phyloP scores from a whole-genome alignment of 2,888 invertebrate species.

The Pristionchus fissidentatus region DNA sequence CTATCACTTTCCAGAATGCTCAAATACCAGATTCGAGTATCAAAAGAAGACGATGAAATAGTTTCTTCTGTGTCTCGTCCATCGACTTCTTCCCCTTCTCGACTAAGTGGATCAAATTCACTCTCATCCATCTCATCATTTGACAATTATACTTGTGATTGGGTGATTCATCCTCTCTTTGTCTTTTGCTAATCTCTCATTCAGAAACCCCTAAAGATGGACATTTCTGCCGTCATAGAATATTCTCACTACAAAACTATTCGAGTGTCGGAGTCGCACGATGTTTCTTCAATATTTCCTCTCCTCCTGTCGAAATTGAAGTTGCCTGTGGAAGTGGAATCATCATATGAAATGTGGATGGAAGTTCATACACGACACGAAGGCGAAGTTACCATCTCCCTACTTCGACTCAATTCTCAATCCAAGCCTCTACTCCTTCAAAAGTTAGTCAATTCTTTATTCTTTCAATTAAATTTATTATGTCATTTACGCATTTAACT shows the following conservation, averaged over 20 bases:
- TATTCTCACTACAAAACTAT: constrained; percentile 28
- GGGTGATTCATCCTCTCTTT: neutral
- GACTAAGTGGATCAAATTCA: neutral
- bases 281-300: constrained; percentile 30
- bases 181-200: neutral
- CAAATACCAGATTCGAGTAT: neutral
- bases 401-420: neutral
- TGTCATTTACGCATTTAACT: too few relatives aligned
- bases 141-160: neutral
- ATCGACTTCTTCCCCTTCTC: neutral
- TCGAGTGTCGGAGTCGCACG: neutral
- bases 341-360: neutral
- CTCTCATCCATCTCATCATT: neutral
- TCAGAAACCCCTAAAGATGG: neutral
- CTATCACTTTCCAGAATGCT: neutral
- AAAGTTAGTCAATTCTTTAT: neutral
- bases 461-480: neutral
- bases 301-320: neutral
- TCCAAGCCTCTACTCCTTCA: neutral
- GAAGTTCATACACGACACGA: neutral
- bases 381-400: neutral
- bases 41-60: neutral
- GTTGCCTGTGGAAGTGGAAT: neutral
- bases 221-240: neutral
- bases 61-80: too few relatives aligned